Conservation (phyloP, 2,888 invertebrate genomes). For the Andrena minutula region DNA sequence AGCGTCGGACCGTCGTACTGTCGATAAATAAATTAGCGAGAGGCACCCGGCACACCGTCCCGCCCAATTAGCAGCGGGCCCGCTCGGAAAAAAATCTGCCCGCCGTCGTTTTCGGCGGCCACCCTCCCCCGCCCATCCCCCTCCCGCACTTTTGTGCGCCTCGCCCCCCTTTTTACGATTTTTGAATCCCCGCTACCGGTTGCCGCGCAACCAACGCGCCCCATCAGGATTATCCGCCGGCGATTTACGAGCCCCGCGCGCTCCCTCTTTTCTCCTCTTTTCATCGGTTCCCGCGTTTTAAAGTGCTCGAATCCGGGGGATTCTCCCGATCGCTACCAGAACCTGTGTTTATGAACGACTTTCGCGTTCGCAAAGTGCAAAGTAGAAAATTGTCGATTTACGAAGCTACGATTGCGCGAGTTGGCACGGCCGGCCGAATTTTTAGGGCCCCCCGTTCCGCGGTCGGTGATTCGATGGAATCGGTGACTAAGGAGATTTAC, state of each 20-base stretch:
- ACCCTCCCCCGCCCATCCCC: slow-evolving; percentile 13
- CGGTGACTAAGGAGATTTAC: not conserved
- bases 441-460: not conserved
- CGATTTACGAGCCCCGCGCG: slow-evolving; percentile 64
- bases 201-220: slow-evolving; percentile 64
- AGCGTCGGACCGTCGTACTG: slow-evolving; percentile 54
- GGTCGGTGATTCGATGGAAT: slow-evolving; percentile 1
- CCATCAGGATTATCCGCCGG: slow-evolving; percentile 68
- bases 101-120: slow-evolving; percentile 30
- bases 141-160: slow-evolving; percentile 27
- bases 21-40: slow-evolving; percentile 69
- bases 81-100: slow-evolving; percentile 36
- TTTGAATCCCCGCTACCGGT: slow-evolving; percentile 67
- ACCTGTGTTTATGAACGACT: slow-evolving; percentile 44
- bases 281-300: slow-evolving; percentile 61
- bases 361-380: slow-evolving; percentile 8
- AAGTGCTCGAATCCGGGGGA: slow-evolving; percentile 43
- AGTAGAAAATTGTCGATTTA: slow-evolving; percentile 42
- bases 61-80: slow-evolving; percentile 61
- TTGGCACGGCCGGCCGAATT: not conserved
- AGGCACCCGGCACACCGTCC: slow-evolving; percentile 38
- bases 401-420: not conserved
- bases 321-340: slow-evolving; percentile 32
- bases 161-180: slow-evolving; percentile 63
- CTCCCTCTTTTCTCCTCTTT: slow-evolving; percentile 42